Evolutionary conservation across 2,113 vertebrate genomes (phyloP).

Genomic region (Monopterus albus): DNA sequence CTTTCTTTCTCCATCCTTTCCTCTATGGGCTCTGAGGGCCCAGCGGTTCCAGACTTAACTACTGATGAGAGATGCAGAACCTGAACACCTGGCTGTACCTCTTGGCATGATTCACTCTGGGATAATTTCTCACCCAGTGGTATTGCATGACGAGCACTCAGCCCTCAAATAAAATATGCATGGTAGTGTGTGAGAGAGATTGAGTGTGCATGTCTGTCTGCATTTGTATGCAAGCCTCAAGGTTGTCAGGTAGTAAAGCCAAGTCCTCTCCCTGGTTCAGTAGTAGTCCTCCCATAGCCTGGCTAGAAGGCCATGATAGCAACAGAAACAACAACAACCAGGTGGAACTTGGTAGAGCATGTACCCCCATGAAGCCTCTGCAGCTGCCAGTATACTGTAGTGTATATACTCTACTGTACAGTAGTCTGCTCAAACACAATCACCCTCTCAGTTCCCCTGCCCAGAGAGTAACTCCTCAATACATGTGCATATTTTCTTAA

Average conservation of each 20-base stretch:
- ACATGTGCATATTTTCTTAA: too few species aligned
- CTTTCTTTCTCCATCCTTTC: slow-evolving; percentile 6
- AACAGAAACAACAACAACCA: too few species aligned
- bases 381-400: too few species aligned
- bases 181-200: background rate
- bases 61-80: slow-evolving; percentile 66
- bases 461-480: too few species aligned
- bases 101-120: slow-evolving; percentile 49
- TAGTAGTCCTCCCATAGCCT: slow-evolving; percentile 21
- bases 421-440: too few species aligned
- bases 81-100: slow-evolving; percentile 66
- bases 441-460: too few species aligned
- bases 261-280: slow-evolving; percentile 25
- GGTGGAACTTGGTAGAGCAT: too few species aligned
- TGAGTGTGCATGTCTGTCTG: slow-evolving; percentile 6
- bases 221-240: background rate
- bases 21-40: slow-evolving; percentile 53
- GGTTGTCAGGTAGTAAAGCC: slow-evolving; percentile 29
- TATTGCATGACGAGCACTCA: slow-evolving; percentile 17
- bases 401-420: too few species aligned
- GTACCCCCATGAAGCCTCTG: too few species aligned
- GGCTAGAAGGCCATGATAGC: background rate
- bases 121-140: slow-evolving; percentile 44
- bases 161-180: slow-evolving; percentile 8
- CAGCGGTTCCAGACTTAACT: slow-evolving; percentile 68